Evolutionary conservation across 2,888 invertebrate species (phyloP).

Genomic region (Argynnis bischoffii): DNA sequence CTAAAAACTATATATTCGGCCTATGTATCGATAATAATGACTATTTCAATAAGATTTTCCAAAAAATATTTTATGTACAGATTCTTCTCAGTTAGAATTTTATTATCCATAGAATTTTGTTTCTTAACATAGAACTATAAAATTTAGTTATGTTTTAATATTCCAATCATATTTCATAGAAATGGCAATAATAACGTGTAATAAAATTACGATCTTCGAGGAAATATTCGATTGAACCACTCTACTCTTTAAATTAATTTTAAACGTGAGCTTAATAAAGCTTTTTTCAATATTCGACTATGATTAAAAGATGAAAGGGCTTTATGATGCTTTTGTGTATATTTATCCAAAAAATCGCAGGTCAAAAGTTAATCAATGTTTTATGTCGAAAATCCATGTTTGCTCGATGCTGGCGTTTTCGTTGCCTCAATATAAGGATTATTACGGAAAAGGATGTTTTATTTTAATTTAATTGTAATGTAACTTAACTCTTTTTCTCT

Average conservation of each 20-base stretch:
- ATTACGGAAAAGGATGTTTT: too few species aligned
- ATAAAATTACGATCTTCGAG: neutral
- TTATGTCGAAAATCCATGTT: slow-evolving; percentile 42
- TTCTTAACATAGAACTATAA: too few species aligned
- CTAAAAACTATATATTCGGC: too few species aligned
- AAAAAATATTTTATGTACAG: too few species aligned
- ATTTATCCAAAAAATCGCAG: slow-evolving; percentile 40
- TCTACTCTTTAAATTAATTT: neutral
- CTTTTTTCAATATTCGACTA: slow-evolving; percentile 25
- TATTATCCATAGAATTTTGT: too few species aligned
- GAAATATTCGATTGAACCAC: neutral
- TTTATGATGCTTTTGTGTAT: slow-evolving; percentile 32
- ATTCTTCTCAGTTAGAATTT: too few species aligned
- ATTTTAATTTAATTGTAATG: too few species aligned
- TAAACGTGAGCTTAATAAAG: slow-evolving; percentile 6
- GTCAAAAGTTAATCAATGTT: slow-evolving; percentile 44
- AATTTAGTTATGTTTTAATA: too few species aligned
- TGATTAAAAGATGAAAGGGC: slow-evolving; percentile 38
- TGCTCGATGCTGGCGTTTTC: slow-evolving; percentile 25
- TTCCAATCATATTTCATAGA: neutral
- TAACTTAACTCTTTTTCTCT: too few species aligned
- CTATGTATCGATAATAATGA: too few species aligned
- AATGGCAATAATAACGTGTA: neutral
- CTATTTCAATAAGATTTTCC: too few species aligned
- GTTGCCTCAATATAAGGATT: neutral